Percentiles rank a stretch among this genome's conserved stretches.
phyloP scores from a whole-genome alignment of 2,888 invertebrate genomes.

The Dicranocentrus wangi region DNA sequence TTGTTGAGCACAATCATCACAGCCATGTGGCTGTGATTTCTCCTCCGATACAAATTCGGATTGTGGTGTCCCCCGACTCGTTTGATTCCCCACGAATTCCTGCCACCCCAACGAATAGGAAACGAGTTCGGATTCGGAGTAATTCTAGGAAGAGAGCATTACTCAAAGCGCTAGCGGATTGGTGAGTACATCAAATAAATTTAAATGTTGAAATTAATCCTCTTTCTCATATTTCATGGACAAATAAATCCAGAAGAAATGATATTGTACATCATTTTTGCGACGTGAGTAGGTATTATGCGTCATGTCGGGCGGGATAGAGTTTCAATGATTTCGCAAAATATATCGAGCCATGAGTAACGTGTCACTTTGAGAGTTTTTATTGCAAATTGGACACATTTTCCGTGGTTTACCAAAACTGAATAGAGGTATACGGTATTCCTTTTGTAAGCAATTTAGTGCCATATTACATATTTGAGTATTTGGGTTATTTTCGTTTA shows the following conservation, averaged over 20 bases:
- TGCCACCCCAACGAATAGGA: conserved; percentile 57
- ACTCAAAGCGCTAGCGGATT: conserved; percentile 69
- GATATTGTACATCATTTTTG: too few relatives aligned
- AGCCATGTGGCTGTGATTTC: not conserved
- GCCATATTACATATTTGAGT: too few relatives aligned
- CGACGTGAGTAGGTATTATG: too few relatives aligned
- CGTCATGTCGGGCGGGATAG: too few relatives aligned
- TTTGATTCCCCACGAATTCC: conserved; percentile 56
- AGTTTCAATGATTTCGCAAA: too few relatives aligned
- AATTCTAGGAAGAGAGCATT: conserved; percentile 64
- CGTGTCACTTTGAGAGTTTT: too few relatives aligned
- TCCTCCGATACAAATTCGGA: conserved; percentile 46
- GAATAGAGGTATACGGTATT: not conserved
- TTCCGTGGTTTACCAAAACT: not conserved
- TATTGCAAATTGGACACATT: not conserved
- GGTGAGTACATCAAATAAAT: conserved; percentile 51
- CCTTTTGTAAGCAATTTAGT: not conserved
- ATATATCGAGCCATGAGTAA: too few relatives aligned
- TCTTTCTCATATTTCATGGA: not conserved
- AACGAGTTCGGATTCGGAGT: conserved; percentile 57
- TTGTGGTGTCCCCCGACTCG: conserved; percentile 50
- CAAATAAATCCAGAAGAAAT: too few relatives aligned
- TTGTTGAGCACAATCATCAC: too few relatives aligned
- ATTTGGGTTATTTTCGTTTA: too few relatives aligned
- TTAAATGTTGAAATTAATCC: not conserved